A percentile compares a stretch with the other conserved stretches of the same genome.
phyloP scores from a whole-genome alignment of 2,888 invertebrate genomes.

The Andrena marginata region DNA sequence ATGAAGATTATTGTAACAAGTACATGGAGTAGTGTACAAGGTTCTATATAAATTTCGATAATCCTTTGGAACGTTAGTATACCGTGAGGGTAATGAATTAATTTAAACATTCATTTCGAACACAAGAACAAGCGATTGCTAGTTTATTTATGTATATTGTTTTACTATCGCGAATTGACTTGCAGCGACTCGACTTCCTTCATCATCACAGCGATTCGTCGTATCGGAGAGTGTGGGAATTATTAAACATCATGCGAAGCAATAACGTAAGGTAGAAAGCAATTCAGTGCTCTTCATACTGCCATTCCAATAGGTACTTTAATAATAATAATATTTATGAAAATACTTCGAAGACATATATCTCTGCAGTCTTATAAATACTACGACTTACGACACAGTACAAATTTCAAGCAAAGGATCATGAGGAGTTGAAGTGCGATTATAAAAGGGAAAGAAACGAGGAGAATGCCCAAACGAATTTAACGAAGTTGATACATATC shows the following conservation, averaged over 20 bases:
- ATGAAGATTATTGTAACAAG: neutral
- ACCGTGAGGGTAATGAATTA: neutral
- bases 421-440: neutral
- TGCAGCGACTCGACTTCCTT: neutral
- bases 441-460: neutral
- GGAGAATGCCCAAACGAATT: neutral
- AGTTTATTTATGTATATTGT: slow-evolving; percentile 1
- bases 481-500: neutral
- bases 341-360: neutral
- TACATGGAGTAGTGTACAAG: neutral
- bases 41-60: neutral
- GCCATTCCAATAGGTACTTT: slow-evolving; percentile 50
- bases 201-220: neutral
- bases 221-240: neutral
- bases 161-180: neutral
- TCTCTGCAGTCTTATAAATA: neutral
- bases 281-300: slow-evolving; percentile 34
- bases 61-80: slow-evolving; percentile 1
- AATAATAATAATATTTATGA: slow-evolving; percentile 37
- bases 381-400: slow-evolving; percentile 10
- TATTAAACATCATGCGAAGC: slow-evolving; percentile 1
- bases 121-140: neutral
- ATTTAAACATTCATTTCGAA: neutral
- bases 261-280: slow-evolving; percentile 2
- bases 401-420: slow-evolving; percentile 1